Evolutionary conservation across 2,113 vertebrate genomes (phyloP).

Genomic region (Epinephelus lanceolatus): DNA sequence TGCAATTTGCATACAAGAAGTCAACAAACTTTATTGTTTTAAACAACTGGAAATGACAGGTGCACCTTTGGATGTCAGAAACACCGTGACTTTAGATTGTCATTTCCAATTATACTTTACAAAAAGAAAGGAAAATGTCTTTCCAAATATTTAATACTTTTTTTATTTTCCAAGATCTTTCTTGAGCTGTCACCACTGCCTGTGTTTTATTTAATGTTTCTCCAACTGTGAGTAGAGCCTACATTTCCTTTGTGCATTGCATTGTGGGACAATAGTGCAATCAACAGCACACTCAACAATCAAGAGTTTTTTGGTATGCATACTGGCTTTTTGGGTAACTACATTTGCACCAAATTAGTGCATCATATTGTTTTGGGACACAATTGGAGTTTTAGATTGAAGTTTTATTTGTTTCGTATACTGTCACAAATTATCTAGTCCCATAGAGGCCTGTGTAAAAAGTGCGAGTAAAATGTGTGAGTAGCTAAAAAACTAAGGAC

Average conservation of each 20-base stretch:
- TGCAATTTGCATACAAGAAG: background rate
- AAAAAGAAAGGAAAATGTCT: background rate
- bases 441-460: background rate
- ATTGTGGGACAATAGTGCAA: background rate
- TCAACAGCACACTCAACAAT: background rate
- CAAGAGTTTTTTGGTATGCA: background rate
- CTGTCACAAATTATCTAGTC: background rate
- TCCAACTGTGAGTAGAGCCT: background rate
- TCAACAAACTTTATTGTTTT: background rate
- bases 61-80: background rate
- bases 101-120: background rate
- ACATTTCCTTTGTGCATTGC: background rate
- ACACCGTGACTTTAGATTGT: background rate
- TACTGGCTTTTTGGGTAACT: background rate
- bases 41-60: background rate
- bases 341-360: background rate
- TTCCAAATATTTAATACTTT: background rate
- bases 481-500: background rate
- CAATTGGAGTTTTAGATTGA: background rate
- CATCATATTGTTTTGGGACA: background rate
- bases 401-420: background rate
- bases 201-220: background rate
- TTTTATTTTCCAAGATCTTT: background rate
- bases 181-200: background rate
- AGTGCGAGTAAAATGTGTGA: background rate